Base-by-base conservation (phyloP, 2,797 vertebrate species). In the Distichodus sexfasciatus region DNA sequence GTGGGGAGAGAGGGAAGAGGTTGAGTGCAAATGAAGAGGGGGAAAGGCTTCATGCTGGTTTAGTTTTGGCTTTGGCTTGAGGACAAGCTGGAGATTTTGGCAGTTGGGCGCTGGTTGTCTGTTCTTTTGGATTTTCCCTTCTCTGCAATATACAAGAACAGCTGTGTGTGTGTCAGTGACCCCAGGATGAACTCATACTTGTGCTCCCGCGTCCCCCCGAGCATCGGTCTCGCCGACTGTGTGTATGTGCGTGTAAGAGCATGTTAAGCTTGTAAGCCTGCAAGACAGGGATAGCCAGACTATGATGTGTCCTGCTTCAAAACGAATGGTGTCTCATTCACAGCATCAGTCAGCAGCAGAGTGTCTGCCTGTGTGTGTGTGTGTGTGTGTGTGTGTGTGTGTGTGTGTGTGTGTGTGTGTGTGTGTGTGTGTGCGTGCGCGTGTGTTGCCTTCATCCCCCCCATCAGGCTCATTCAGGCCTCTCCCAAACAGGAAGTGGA, bases 401-500 rank as follows among this genome's bases (percentile, higher is more conserved):
- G 8, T 58, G 10, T 2, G 53, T 8, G 2, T 14, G 10, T 6
- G 21, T 1, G 35, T 17, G 53, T 3, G 44, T n/a, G 11, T 31
- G 19, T 43, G n/a, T 10, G 1, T 46, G 17, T 1, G 15, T 46
- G 44, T 46, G 43, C 17, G 40, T 41, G n/a, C 19, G 10, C 24
- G 46, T 48, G 46, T 26, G 46, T 26, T 10, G 8, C 17, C n/a
- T 17, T 6, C 17, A 4, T 17, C 48, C 44, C 33, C 29, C 44
- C 28, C 8, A 29, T 23, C 14, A 17, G 28, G 51, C 66, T 17
- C 62, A 54, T 55, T 59, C 59, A 65, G 70, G n/a, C 26, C 48
- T 72, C 48, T 66, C 38, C 46, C 28, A 23, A 47, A 44, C 62
- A 66, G 70, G 62, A 72, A 72, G 60, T 59, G 14, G 47, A 47